Evolutionary conservation across 2,113 vertebrate species (phyloP).

Genomic region (Guaruba guarouba): DNA sequence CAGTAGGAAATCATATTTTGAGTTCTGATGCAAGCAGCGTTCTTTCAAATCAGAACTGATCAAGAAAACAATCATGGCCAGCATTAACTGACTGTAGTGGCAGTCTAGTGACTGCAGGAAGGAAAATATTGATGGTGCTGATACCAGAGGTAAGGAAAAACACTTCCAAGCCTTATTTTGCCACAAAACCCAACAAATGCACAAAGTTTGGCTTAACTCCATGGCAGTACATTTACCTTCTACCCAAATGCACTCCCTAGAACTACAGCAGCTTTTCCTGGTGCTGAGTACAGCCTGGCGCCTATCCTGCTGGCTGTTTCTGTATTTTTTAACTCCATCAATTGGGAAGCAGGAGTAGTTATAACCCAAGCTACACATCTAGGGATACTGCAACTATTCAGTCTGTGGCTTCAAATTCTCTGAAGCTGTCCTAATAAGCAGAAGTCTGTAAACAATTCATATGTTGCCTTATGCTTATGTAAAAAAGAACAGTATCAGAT

Average conservation of each 20-base stretch:
- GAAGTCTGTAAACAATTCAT: background rate
- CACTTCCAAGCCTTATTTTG: background rate
- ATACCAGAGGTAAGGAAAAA: background rate
- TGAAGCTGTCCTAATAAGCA: background rate
- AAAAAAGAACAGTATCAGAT: background rate
- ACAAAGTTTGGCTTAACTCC: background rate
- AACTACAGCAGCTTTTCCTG: background rate
- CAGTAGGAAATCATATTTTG: background rate
- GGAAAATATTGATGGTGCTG: background rate
- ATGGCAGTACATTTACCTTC: accelerated
- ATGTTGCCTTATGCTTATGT: background rate
- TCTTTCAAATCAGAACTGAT: background rate
- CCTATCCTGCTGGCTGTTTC: background rate
- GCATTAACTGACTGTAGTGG: background rate
- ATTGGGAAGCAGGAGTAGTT: accelerated
- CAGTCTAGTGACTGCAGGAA: background rate
- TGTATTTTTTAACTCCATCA: accelerated
- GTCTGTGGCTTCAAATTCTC: background rate
- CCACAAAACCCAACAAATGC: background rate
- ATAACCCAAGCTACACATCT: no score
- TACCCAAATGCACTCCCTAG: background rate
- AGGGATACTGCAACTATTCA: no score
- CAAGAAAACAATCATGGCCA: background rate
- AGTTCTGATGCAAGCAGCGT: background rate
- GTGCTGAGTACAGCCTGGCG: background rate